Evolutionary conservation across 1,140 invertebrate genomes (phyloP).

Genomic region (Tachypleus tridentatus): DNA sequence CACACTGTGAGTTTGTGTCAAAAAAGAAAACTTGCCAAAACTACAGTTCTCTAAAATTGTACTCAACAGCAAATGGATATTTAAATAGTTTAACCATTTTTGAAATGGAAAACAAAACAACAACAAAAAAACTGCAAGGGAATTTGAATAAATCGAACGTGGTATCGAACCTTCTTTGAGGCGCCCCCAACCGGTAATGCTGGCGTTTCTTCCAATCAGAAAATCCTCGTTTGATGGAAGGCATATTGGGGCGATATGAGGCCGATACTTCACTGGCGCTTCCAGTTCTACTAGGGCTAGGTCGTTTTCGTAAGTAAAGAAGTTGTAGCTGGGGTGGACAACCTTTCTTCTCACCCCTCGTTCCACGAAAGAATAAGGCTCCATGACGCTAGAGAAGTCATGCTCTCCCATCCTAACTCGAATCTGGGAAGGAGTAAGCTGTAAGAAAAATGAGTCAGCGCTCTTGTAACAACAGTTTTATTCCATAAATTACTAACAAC

Average conservation of each 20-base stretch:
- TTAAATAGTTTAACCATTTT: too few species aligned
- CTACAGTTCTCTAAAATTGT: too few species aligned
- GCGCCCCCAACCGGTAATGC: slow-evolving; percentile 84
- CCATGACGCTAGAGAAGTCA: slow-evolving; percentile 68
- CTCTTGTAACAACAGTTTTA: too few species aligned
- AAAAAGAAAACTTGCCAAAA: too few species aligned
- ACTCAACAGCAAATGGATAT: too few species aligned
- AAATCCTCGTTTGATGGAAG: slow-evolving; percentile 67
- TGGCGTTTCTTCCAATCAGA: slow-evolving; percentile 71
- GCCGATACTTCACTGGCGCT: slow-evolving; percentile 48
- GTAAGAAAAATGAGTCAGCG: slow-evolving; percentile 14
- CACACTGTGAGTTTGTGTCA: too few species aligned
- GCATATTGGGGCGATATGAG: slow-evolving; percentile 81
- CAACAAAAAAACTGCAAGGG: too few species aligned
- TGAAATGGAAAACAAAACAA: too few species aligned
- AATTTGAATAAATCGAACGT: not conserved
- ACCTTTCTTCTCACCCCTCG: slow-evolving; percentile 77
- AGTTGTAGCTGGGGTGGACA: slow-evolving; percentile 82
- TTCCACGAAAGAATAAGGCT: slow-evolving; percentile 77
- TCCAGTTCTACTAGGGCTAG: slow-evolving; percentile 78
- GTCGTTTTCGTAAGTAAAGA: slow-evolving; percentile 85
- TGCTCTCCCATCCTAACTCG: slow-evolving; percentile 77
- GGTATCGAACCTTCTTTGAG: slow-evolving; percentile 57
- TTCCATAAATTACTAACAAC: too few species aligned
- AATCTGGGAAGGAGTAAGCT: slow-evolving; percentile 81